Evolutionary conservation across 2,113 vertebrate species (phyloP), one percentile per base, ranked within the genome.

Genomic region (Mobula birostris): DNA sequence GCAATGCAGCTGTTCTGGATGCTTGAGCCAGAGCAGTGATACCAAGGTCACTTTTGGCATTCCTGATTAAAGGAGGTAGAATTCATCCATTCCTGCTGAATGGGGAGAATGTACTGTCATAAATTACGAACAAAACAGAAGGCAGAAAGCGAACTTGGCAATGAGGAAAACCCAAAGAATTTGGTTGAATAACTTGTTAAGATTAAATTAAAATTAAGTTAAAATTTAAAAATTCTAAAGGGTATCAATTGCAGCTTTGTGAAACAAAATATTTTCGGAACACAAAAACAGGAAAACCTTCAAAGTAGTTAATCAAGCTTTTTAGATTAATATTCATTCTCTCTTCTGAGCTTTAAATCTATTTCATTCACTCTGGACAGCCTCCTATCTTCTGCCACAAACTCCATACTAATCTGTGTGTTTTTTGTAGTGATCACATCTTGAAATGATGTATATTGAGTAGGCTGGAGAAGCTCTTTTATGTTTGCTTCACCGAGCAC

Each of bases 361-460:
- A 74, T 93, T 93, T 48, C 70, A 74, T 70, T 93, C 68, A 48
- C 40, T 92, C 32, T 40, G 9, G 36, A 92, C 66, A 15, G 6
- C 5, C n/a, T 83, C 21, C 80, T 14, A 0, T 19, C 61, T 72
- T 76, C 36, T 74, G 68, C 66, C 36, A 74, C 14, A 70, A 70
- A 5, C 88, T 72, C 88, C 88, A 72, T 92, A 27, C 36, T 93
- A 93, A 92, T 17, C 15, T 70, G 32, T 72, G 15, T 40, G 4
- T 74, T 74, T 56, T 93, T 32, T 93, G 19, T 21, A 74, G 17
- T 93, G 66, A 32, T 74, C 91, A 74, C 68, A 74, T 93, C 68
- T 74, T 93, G 90, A 93, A 93, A 27, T 24, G 21, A 92, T 21
- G 19, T 74, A 27, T 17, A 93, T 19, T 93, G 70, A n/a, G 91